Evolutionary conservation across 2,888 invertebrate species (phyloP).

Genomic region (Creontiades dilutus): DNA sequence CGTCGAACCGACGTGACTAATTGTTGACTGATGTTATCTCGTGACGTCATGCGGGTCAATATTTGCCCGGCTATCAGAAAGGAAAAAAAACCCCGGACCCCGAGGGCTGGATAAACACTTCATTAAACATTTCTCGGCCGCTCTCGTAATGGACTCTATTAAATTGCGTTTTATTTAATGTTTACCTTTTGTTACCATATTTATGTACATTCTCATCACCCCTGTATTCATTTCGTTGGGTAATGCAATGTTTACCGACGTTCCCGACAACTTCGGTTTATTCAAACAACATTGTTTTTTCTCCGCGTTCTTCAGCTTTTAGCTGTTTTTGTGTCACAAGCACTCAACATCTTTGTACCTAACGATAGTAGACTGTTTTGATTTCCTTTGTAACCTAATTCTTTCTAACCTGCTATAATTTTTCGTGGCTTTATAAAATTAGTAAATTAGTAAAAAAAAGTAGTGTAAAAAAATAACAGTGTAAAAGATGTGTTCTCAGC

Average conservation of each 20-base stretch:
- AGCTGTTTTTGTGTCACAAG: not conserved
- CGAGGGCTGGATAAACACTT: constrained; percentile 34
- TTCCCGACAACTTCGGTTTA: constrained; percentile 15
- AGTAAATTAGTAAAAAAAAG: too few relatives aligned
- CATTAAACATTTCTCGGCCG: constrained; percentile 25
- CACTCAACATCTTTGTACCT: not conserved
- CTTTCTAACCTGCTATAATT: too few relatives aligned
- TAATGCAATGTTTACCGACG: constrained; percentile 28
- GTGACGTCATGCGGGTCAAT: constrained; percentile 47
- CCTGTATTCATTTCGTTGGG: constrained; percentile 2
- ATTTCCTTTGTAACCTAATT: not conserved
- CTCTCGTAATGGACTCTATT: constrained; percentile 44
- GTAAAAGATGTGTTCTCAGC: too few relatives aligned
- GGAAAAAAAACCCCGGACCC: not conserved
- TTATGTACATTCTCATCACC: constrained; percentile 32
- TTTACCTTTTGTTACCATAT: constrained; percentile 28
- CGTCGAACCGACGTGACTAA: constrained; percentile 23
- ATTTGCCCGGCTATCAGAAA: constrained; percentile 39
- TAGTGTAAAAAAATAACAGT: too few relatives aligned
- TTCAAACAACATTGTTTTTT: not conserved
- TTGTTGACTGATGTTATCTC: constrained; percentile 39
- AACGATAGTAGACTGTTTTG: not conserved
- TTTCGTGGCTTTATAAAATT: too few relatives aligned
- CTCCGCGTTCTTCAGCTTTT: not conserved
- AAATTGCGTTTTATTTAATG: constrained; percentile 48